Evolutionary conservation across 2,797 vertebrate species (phyloP), one percentile per base, ranked within the genome.

Genomic region (Pachyuromys duprasi): DNA sequence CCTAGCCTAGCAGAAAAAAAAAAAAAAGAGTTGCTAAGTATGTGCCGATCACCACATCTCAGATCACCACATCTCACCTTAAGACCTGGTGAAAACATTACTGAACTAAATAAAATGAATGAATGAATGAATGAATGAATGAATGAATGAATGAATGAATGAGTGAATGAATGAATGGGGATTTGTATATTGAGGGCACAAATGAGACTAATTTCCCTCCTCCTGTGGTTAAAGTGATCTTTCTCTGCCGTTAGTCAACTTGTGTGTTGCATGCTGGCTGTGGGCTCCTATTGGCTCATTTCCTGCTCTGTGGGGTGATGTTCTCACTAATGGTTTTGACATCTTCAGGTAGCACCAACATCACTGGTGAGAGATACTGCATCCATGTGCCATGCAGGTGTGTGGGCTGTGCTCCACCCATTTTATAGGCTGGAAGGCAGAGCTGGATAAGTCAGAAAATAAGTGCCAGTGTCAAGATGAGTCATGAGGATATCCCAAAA

Each of bases 311-410:
- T 55, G 31, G 53, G 42, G 60, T 69, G 84, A 91, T 36, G 63
- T 20, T 79, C 74, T 95, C 96, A 96, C 93, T 94, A 95, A 97
- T 95, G 94, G 53, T 45, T 95, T 95, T 97, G 89, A 94, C 91
- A 93, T 95, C 42, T 96, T 20, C 18, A 67, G 55, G 36, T 22
- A 90, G 42, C 39, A 74, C 53, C 83, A 67, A 53, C 36, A 90
- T 87, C 83, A 39, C 60, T 88, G 70, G 49, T 93, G 72, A 97
- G 93, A 97, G 67, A 96, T 88, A 28, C 36, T 53, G 26, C 0
- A 60, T 87, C 75, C 95, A 91, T 39, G 75, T 93, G 90, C 93
- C 92, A 91, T 81, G n/a, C 53, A 33, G 78, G 69, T 96, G 91
- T n/a, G 93, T 94, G 84, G 65, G 39, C 67, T 87, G 67, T 53